Evolutionary conservation across 2,113 vertebrate genomes (phyloP), one percentile per base, ranked within the genome.

Genomic region (Camelus bactrianus): DNA sequence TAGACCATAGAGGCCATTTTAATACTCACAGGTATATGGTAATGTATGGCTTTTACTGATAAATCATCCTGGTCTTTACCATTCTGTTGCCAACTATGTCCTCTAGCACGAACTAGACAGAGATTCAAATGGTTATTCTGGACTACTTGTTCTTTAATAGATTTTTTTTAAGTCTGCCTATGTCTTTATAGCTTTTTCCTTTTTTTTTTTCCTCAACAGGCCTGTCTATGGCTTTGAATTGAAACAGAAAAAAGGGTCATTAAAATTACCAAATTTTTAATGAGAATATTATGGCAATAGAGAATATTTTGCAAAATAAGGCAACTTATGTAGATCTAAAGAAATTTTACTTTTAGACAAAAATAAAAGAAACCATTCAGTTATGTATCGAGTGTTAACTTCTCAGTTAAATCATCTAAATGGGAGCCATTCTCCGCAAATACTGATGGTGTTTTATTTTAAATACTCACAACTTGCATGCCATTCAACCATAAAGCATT

Each of bases 391-490:
- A 79, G 10, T 62, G 90, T 96, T 76, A 96, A 65, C 52, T 88
- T 89, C 9, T 48, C 65, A 93, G 48, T 16, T 87, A 83, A 93
- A 76, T 77, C 48, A 93, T 79, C 28, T 82, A 58, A 94, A 69
- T 67, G 24, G 56, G 32, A 91, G 64, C 73, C 72, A 2, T 89
- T 67, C 35, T 91, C 86, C 2, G 30, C 7, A 54, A 91, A 38
- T 92, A 8, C 76, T 65, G 24, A 94, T 81, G 24, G 62, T 84
- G 26, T 86, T 97, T 79, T 97, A 54, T 96, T 97, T 97, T 95
- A 91, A 96, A 77, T 24, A 83, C 35, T 91, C 32, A 87, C 42
- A 30, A 88, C 17, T 95, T 35, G 54, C n/a, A 54, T 67, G 65
- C 48, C 60, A 94, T 88, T 93, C 32, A 97, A 50, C 32, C 38